phyloP scores from a whole-genome alignment of 1,140 invertebrate species.

The Ceratina japonica region DNA sequence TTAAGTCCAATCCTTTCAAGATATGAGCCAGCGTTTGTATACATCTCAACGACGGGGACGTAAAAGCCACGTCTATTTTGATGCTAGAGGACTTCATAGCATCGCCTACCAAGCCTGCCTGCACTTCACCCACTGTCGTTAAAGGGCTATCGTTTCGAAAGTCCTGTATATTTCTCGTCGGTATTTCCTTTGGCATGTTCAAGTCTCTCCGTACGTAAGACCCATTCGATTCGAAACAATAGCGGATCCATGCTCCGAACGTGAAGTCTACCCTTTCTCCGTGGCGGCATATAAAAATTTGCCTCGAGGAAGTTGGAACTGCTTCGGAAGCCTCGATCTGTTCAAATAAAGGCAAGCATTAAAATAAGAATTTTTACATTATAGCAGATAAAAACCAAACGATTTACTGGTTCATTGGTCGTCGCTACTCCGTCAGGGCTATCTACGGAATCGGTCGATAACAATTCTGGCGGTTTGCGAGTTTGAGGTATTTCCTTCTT shows the following conservation, averaged over 20 bases:
- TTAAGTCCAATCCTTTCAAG: slow-evolving; percentile 69
- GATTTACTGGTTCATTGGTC: slow-evolving; percentile 69
- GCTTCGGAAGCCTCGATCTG: slow-evolving; percentile 73
- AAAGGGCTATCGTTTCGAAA: slow-evolving; percentile 92
- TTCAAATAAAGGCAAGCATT: slow-evolving; percentile 30
- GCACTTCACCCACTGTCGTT: slow-evolving; percentile 89
- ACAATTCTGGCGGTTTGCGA: slow-evolving; percentile 74
- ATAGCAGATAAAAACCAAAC: background rate
- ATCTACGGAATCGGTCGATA: slow-evolving; percentile 77
- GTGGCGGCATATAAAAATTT: slow-evolving; percentile 90
- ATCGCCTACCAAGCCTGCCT: slow-evolving; percentile 88
- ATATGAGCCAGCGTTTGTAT: slow-evolving; percentile 86
- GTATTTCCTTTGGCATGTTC: slow-evolving; percentile 91
- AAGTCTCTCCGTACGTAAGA: slow-evolving; percentile 90
- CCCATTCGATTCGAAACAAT: slow-evolving; percentile 90
- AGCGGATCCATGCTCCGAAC: slow-evolving; percentile 92
- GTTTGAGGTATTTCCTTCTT: slow-evolving; percentile 65
- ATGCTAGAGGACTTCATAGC: slow-evolving; percentile 85
- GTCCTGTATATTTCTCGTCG: slow-evolving; percentile 82
- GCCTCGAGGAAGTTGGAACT: slow-evolving; percentile 72
- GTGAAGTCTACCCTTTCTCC: slow-evolving; percentile 95
- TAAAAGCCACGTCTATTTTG: slow-evolving; percentile 87
- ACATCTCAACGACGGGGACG: slow-evolving; percentile 93
- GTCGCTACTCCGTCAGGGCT: slow-evolving; percentile 75
- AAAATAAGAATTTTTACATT: slow-evolving; percentile 19